Base-by-base conservation (phyloP, 1,140 invertebrate genomes). In the Euwallacea fornicatus region DNA sequence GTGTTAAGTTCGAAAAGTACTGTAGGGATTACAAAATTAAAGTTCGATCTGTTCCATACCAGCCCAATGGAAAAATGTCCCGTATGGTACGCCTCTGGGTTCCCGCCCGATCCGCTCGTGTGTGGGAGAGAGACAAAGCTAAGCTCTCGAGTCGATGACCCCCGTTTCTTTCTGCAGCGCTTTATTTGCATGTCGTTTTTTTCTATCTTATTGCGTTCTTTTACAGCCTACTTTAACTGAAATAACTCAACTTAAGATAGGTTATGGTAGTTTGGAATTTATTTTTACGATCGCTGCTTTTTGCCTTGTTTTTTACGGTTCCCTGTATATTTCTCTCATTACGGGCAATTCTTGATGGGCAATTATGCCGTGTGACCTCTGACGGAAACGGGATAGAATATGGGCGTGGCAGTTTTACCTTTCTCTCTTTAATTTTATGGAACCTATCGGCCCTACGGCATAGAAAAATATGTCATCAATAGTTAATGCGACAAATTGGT, bases 151-250 rank as follows among this genome's bases (percentile, higher is more conserved):
- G 77, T 78, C 78, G 75, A 76, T 79, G 78, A 79, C 77, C 78
- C 74, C 69, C 74, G 77, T 81, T 81, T 81, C 80, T 81, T 80
- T 80, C 78, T 81, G 72, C 77, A 76, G 80, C 76, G 77, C 79
- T 80, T 80, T 81, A 81, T 80, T 81, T 80, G 80, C 80, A 81
- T 81, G 78, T 75, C 73, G 60, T 80, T 80, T 79, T 78, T 80
- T 81, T 78, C 77, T 76, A 76, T 79, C 78, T 80, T 80, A 77
- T 80, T 80, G 79, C 79, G 79, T 81, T 81, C 80, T 80, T 81
- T 81, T 80, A 79, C 79, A 79, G 79, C 80, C 80, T 79, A 79
- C 79, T 81, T 80, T 80, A 79, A 81, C 80, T 80, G 80, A 80
- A 81, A 81, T 81, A 81, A 81, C 80, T 81, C 76, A 78, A 77